These are phyloP conservation scores for Crotalus viridis DNA, from an alignment of 2,113 vertebrate species.

Conservation along the genomic window DNA sequence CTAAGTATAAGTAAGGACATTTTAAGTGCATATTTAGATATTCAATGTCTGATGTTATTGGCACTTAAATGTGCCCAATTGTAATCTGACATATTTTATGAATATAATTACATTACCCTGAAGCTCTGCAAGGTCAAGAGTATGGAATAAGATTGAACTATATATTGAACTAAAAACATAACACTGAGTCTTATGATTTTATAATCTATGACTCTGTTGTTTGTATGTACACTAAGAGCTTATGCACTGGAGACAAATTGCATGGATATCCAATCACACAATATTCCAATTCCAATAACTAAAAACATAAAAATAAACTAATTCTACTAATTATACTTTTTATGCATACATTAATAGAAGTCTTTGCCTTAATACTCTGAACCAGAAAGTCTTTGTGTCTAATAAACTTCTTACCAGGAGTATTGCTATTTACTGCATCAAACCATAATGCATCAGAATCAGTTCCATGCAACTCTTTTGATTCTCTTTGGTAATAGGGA, in stretches of 20 bases:
- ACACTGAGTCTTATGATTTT: not conserved
- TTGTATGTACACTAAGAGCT: not conserved
- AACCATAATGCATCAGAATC: not conserved
- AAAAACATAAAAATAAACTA: conserved; percentile 20
- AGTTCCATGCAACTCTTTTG: not conserved
- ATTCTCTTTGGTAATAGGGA: not conserved
- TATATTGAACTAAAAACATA: conserved; percentile 5
- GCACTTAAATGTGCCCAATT: not conserved
- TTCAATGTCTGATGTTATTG: not conserved
- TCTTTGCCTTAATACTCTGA: conserved; percentile 17
- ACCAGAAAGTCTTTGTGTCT: not conserved
- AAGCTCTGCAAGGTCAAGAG: not conserved
- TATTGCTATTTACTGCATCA: not conserved
- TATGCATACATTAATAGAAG: not conserved
- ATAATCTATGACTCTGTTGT: not conserved
- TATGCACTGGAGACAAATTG: not conserved
- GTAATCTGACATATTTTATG: not conserved
- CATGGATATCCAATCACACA: not conserved
- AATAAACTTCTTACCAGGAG: not conserved
- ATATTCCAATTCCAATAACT: not conserved
- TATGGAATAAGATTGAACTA: not conserved
- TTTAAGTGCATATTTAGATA: not conserved
- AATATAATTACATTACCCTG: not conserved
- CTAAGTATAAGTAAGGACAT: not conserved
- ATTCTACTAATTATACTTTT: conserved; percentile 17